Base-by-base conservation (phyloP, 2,888 invertebrate genomes). In the Leptopilina myrica region DNA sequence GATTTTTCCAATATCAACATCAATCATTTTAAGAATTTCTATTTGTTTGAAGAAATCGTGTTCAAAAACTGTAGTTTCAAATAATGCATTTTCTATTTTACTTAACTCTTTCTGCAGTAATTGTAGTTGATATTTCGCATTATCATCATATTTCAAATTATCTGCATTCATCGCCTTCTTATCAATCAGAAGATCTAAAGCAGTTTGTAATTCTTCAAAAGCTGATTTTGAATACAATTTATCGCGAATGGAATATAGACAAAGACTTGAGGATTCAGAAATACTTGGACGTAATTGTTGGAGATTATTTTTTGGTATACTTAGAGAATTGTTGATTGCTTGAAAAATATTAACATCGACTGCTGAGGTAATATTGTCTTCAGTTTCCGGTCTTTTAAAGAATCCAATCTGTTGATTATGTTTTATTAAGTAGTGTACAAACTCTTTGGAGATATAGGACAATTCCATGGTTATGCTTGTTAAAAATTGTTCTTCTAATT, bases 401-500 rank as follows among this genome's bases (percentile, higher is more conserved):
- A 76, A 49, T 0, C 67, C 76, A 12, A 79, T 76, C 1, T 67
- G 40, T 12, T 64, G 2, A 20, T 12, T 20, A 67, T 79, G 66
- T 2, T 62, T 7, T 5, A 26, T 49, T 2, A 79, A 46, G 62
- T 33, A 46, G 2, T 11, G 2, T 9, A 76, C 11, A 12, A 79
- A 66, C 12, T 79, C 5, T 40, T 59, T 67, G 3, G 26, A 8
- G 49, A 7, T 2, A 1, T 66, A 2, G 43, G 65, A 43, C 7
- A 66, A n/a, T 2, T 40, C 7, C 11, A 43, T 66, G 0, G 14
- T n/a, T 43, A 0, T 66, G n/a, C n/a, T 40, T 43, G 40, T 5
- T n/a, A 66, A 66, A 66, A 66, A 43, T 66, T 66, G 40, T 0
- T 12, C n/a, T 1, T 6, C 0, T 14, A 65, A 65, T 33, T 33